Conservation (phyloP, 2,797 vertebrate species). For the Fundulus diaphanus region DNA sequence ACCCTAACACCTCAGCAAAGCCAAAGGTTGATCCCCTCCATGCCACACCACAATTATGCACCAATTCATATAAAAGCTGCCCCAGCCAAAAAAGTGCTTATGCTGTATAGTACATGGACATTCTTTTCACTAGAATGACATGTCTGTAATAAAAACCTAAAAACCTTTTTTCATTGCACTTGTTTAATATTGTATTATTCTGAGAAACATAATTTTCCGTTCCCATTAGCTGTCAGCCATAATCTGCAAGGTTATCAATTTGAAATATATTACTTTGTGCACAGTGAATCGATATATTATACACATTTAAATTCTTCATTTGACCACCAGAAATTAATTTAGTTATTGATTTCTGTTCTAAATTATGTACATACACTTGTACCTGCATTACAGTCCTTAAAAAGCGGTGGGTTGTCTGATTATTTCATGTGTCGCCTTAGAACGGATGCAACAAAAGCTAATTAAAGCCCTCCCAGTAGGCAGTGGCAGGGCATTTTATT, state of each 20-base stretch:
- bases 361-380: background rate
- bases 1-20: background rate
- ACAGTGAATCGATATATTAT: background rate
- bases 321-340: background rate
- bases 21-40: background rate
- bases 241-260: background rate
- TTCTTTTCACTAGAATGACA: background rate
- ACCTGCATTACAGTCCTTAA: background rate
- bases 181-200: background rate
- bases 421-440: slow-evolving; percentile 24
- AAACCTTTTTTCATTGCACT: background rate
- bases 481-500: slow-evolving; percentile 44
- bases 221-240: background rate
- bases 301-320: background rate
- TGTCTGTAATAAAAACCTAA: background rate
- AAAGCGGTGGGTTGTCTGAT: slow-evolving; percentile 11
- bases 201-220: background rate
- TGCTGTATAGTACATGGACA: background rate
- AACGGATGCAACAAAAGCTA: slow-evolving; percentile 41
- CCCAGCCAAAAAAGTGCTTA: background rate
- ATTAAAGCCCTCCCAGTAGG: slow-evolving; percentile 51
- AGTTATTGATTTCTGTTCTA: background rate
- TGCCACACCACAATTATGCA: background rate
- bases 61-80: background rate
- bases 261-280: background rate